These are phyloP conservation scores for Diabrotica undecimpunctata DNA, from an alignment of 1,140 invertebrate genomes.

Conservation along the genomic window DNA sequence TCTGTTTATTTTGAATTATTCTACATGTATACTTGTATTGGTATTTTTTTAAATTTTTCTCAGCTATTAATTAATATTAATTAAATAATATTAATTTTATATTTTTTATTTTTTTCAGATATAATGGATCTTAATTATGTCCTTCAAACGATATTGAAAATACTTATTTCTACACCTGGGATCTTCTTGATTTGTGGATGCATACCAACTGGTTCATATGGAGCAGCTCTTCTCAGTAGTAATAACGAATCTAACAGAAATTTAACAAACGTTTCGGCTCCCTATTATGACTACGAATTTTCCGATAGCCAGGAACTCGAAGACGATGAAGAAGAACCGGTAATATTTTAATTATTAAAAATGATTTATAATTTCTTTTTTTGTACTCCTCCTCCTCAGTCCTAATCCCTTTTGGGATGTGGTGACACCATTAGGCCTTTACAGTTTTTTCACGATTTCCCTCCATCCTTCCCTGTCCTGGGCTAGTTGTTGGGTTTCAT, in stretches of 20 bases:
- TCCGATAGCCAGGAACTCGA: conserved; percentile 19
- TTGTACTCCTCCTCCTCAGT: too few relatives aligned
- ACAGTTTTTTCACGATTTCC: too few relatives aligned
- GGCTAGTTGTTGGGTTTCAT: too few relatives aligned
- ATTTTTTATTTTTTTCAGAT: not conserved
- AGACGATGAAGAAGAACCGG: not conserved
- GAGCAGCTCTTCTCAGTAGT: conserved; percentile 40
- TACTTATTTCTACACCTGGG: conserved; percentile 40
- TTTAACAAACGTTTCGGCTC: conserved; percentile 4
- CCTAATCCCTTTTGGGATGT: too few relatives aligned
- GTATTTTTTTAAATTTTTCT: too few relatives aligned
- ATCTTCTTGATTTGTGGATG: conserved; percentile 28
- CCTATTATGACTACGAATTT: conserved; percentile 27
- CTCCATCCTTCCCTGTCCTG: too few relatives aligned
- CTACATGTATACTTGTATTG: too few relatives aligned
- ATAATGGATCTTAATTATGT: conserved; percentile 43
- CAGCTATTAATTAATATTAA: too few relatives aligned
- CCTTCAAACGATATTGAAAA: conserved; percentile 42
- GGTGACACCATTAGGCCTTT: too few relatives aligned
- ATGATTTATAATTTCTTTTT: not conserved
- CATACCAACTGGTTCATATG: conserved; percentile 21
- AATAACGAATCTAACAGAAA: conserved; percentile 36
- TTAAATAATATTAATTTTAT: too few relatives aligned
- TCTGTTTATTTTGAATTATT: too few relatives aligned
- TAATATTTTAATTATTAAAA: not conserved